Evolutionary conservation across 2,797 vertebrate species (phyloP), one percentile per base, ranked within the genome.

Genomic region (Coendou prehensilis): DNA sequence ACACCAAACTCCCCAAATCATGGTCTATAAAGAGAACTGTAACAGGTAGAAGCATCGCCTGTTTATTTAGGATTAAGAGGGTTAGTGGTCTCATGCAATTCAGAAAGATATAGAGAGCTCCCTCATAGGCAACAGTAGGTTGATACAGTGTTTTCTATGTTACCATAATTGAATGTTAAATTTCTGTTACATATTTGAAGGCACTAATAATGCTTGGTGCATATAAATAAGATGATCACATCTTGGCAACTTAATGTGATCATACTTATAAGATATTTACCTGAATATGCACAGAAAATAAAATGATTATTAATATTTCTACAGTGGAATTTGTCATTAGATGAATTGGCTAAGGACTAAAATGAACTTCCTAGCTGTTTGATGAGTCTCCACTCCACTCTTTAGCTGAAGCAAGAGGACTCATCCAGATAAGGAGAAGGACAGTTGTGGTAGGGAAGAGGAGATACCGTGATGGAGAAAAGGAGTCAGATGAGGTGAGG

Each of bases 121-220:
- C 17, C 28, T 92, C 54, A n/a, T 28, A n/a, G 47, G 64, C 30
- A 30, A 8, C 28, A 5, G 57, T 52, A 52, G 45, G 54, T n/a
- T 78, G n/a, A 18, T 18, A 76, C 2, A 9, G 26, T 63, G 15
- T 64, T 61, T 76, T 64, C 61, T 78, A 2, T 59, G 26, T 33
- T 47, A 7, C 61, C 23, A 9, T 33, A 69, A 41, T 90, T 41
- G 22, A 75, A n/a, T 50, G 9, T 57, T 79, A 41, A 13, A 18
- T 87, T 69, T 81, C 22, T 61, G 30, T 73, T 61, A 87, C 50
- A 10, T 87, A 86, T 86, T 86, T 92, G 28, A 57, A 64, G 59
- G 33, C 41, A 87, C 20, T 64, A 56, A 28, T 26, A 41, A 73
- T 17, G 28, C 37, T 78, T 37, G 26, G 52, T 79, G n/a, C 13